Conservation (phyloP, 2,113 vertebrate species). For the Paradisaea rubra region DNA sequence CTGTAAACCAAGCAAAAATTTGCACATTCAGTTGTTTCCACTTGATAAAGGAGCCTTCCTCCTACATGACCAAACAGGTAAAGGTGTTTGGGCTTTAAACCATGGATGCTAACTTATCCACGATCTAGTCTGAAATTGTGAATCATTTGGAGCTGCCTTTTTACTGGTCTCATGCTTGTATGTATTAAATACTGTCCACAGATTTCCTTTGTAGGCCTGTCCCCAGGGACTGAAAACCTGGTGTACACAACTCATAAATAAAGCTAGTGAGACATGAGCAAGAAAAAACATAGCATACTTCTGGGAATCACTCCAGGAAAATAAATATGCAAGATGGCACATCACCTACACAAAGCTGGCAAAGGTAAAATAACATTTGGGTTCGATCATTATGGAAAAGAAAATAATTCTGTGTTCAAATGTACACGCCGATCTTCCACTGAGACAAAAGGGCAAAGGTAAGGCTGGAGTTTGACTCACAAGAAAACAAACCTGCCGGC, state of each 20-base stretch:
- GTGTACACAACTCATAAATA: slow-evolving; percentile 40
- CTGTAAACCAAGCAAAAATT: not conserved
- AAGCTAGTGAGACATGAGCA: slow-evolving; percentile 27
- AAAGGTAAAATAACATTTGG: slow-evolving; percentile 47
- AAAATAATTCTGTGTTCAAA: slow-evolving; percentile 6
- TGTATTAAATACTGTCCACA: not conserved
- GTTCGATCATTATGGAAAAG: slow-evolving; percentile 33
- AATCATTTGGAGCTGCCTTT: not conserved
- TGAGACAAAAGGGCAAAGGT: slow-evolving; percentile 18
- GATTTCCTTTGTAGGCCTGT: not conserved
- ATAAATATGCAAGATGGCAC: slow-evolving; percentile 58
- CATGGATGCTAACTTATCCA: not conserved
- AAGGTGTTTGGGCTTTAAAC: not conserved
- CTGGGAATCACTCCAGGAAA: slow-evolving; percentile 57
- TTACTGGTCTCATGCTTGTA: not conserved
- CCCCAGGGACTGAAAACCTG: slow-evolving; percentile 3
- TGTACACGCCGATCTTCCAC: not conserved
- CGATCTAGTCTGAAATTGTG: not conserved
- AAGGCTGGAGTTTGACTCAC: not conserved
- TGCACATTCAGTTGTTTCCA: not conserved
- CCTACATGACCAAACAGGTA: not conserved
- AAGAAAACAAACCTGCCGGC: not conserved
- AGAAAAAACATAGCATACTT: slow-evolving; percentile 38
- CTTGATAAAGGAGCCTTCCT: not conserved
- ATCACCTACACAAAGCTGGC: slow-evolving; percentile 47